phyloP scores from a whole-genome alignment of 2,888 invertebrate genomes.

The Tinea pellionella region DNA sequence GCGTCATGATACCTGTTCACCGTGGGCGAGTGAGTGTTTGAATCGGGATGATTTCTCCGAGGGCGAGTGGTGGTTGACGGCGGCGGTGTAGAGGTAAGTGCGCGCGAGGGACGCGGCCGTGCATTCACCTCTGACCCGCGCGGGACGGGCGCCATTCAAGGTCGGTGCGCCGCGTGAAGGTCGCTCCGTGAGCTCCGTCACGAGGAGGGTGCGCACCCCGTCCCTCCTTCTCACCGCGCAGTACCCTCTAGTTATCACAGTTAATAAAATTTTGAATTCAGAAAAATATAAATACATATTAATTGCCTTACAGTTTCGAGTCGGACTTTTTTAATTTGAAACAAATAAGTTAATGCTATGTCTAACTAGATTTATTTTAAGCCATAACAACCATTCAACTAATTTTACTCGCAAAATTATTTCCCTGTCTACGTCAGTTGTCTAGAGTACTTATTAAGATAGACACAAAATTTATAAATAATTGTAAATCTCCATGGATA shows the following conservation, averaged over 20 bases:
- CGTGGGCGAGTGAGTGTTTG: conserved; percentile 13
- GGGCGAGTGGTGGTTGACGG: conserved; percentile 30
- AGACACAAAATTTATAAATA: too few species aligned
- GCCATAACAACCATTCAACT: too few species aligned
- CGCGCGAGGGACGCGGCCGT: conserved; percentile 36
- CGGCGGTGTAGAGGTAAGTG: conserved; percentile 29
- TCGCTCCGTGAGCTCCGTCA: conserved; percentile 63
- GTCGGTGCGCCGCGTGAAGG: conserved; percentile 69
- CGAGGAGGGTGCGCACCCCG: conserved; percentile 17
- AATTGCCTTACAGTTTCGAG: background rate
- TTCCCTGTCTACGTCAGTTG: too few species aligned
- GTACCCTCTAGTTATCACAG: background rate
- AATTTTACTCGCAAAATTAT: too few species aligned
- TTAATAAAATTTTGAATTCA: too few species aligned
- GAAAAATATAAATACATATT: too few species aligned
- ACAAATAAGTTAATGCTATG: too few species aligned
- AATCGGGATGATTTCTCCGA: conserved; percentile 24
- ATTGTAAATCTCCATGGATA: background rate
- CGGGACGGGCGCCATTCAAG: conserved; percentile 59
- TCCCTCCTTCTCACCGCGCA: background rate
- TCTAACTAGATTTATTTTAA: too few species aligned
- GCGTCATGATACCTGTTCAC: conserved; percentile 60
- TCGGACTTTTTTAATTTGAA: background rate
- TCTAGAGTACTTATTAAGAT: too few species aligned
- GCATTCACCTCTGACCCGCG: conserved; percentile 69